These are phyloP conservation scores for Drosophila trichaetosa DNA, from an alignment of 2,888 invertebrate genomes.

Conservation along the genomic window DNA sequence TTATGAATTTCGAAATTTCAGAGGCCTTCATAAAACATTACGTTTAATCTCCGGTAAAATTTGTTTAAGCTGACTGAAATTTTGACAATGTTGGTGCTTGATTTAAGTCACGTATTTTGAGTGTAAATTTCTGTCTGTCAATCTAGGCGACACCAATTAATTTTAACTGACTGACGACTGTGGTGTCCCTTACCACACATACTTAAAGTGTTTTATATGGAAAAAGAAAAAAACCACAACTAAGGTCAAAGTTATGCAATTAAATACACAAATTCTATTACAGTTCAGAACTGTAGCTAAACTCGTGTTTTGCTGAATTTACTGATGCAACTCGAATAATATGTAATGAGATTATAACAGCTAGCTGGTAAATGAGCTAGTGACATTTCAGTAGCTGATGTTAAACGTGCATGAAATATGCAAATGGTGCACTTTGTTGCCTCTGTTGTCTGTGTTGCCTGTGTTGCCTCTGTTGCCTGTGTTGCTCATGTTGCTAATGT, in stretches of 20 bases:
- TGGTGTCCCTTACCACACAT: not conserved
- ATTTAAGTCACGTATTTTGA: not conserved
- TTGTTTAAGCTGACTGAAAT: not conserved
- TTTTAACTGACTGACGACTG: not conserved
- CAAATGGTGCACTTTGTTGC: constrained; percentile 65
- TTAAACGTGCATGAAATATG: constrained; percentile 76
- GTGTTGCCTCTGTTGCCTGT: constrained; percentile 9
- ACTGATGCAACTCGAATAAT: constrained; percentile 7
- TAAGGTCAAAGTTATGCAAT: not conserved
- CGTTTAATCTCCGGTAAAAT: not conserved
- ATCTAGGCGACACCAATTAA: not conserved
- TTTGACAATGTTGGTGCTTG: not conserved
- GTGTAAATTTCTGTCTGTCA: not conserved
- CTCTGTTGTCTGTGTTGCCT: not conserved
- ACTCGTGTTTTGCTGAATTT: not conserved
- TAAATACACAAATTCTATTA: not conserved
- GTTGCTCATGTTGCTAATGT: constrained; percentile 29
- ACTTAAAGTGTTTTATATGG: not conserved
- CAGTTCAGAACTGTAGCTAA: not conserved
- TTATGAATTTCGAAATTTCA: not conserved
- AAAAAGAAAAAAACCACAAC: not conserved
- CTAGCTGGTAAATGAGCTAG: constrained; percentile 10
- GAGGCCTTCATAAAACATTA: fast-evolving
- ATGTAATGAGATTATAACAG: constrained; percentile 24
- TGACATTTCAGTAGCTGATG: constrained; percentile 66